Evolutionary conservation across 2,888 invertebrate genomes (phyloP), one percentile per base, ranked within the genome.

Genomic region (Ichneumon xanthorius): DNA sequence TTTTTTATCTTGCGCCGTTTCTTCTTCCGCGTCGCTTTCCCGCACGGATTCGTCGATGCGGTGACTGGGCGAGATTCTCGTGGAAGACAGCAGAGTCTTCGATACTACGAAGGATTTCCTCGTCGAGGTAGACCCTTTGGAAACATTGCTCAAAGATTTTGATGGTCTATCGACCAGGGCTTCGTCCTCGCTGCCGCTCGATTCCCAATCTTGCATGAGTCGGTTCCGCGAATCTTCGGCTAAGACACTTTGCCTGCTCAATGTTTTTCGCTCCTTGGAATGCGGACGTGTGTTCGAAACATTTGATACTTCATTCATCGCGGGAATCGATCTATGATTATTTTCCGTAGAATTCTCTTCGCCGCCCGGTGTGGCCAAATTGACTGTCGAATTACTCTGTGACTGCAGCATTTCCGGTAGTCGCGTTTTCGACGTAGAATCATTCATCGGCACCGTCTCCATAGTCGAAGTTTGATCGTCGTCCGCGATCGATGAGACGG

Each of bases 131-230:
- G 22, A 33, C 2, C 26, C 6, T 33, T 55, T 48, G n/a, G 53
- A 76, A 22, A 65, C 65, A 9, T 61, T 40, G 40, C n/a, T 55
- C 3, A 40, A 14, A 3, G 19, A 37, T 22, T 40, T 33, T 1
- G 48, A 22, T 1, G 61, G 55, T 0, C 2, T 40, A 2, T 19
- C 61, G 11, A 9, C 19, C 26, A 48, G 1, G 7, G 65, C 55
- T 3, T 61, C 78, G 2, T 48, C 40, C 9, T 73, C 72, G n/a
- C 61, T 45, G 16, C 65, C 77, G 19, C 72, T 84, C 40, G 55
- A 33, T n/a, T 77, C 48, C 75, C 26, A 76, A 22, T 65, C 73
- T 22, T 75, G 75, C 48, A 70, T 55, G 2, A 26, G n/a, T n/a
- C 48, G 81, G 16, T 30, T 75, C 1, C 2, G 48, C 30, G 81